phyloP scores from a whole-genome alignment of 2,113 vertebrate species.

The Oncorhynchus tshawytscha region DNA sequence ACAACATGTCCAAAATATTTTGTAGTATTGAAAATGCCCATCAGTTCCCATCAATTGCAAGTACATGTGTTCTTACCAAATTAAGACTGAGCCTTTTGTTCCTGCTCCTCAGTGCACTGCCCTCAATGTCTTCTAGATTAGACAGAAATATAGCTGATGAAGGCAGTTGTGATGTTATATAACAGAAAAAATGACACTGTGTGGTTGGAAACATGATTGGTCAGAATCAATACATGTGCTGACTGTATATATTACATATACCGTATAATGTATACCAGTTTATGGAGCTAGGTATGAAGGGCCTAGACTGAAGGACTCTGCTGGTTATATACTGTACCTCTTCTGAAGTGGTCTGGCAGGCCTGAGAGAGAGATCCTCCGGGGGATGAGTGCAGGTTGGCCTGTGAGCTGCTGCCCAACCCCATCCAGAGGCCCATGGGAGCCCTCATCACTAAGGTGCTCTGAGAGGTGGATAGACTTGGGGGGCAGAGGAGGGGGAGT shows the following conservation, averaged over 20 bases:
- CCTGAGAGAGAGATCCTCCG: slow-evolving; percentile 86
- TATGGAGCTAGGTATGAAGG: too few species aligned
- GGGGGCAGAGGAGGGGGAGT: slow-evolving; percentile 87
- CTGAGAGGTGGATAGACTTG: slow-evolving; percentile 83
- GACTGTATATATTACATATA: too few species aligned
- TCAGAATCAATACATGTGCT: too few species aligned
- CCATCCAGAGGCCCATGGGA: slow-evolving; percentile 29
- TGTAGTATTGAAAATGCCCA: too few species aligned
- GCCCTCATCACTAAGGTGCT: slow-evolving; percentile 67
- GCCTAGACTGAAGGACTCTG: not conserved
- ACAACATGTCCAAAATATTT: not conserved
- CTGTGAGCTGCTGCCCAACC: slow-evolving; percentile 36
- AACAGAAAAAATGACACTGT: not conserved
- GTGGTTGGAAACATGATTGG: not conserved
- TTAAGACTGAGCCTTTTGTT: slow-evolving; percentile 92
- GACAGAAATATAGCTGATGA: not conserved
- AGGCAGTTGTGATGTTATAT: not conserved
- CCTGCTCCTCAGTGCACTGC: slow-evolving; percentile 71
- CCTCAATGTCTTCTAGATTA: slow-evolving; percentile 78
- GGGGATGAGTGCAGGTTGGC: slow-evolving; percentile 63
- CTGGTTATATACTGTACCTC: slow-evolving; percentile 47
- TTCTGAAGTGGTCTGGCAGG: slow-evolving; percentile 76
- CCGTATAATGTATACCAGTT: too few species aligned
- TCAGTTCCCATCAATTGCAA: slow-evolving; percentile 5
- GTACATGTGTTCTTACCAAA: slow-evolving; percentile 80